Evolutionary conservation across 2,797 vertebrate species (phyloP), one percentile per base, ranked within the genome.

Genomic region (Ibycter americanus): DNA sequence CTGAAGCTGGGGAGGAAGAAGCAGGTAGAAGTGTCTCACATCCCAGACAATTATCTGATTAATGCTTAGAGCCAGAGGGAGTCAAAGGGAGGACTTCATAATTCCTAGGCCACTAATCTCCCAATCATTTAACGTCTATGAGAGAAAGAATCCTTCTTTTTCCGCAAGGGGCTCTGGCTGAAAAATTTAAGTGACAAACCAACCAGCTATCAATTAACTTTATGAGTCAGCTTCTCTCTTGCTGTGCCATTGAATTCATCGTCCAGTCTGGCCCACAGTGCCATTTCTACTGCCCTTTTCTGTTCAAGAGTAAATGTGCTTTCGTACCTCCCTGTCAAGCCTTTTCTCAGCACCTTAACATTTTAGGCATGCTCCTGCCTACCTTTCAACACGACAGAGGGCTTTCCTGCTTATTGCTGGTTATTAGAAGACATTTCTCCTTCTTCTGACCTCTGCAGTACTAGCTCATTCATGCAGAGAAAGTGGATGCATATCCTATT

Each of bases 381-480:
- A 44, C 54, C 70, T 80, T 84, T 31, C 10, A 87, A 36, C 22
- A 51, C 0, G 12, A 46, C 63, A 83, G 67, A 54, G 77, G 71
- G 26, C 31, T 87, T 89, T 92, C n/a, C 87, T 70, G 73, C 61
- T 85, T 52, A 31, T 46, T 87, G 25, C 67, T 76, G 67, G 72
- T 55, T 93, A 32, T 93, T 90, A 56, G 93, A 67, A 94, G 93
- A 56, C 78, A 59, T 66, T 49, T 97, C 89, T 97, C 96, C 96
- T 97, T 95, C 93, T 89, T 70, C 83, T 77, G 93, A 97, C 96
- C 96, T 94, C 90, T 71, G 83, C 5, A 0, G 59, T 11, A 21
- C 17, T 4, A 36, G 96, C 87, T 96, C 81, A 77, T 82, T 94
- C 95, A 91, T 96, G 96, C 90, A 93, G 96, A 91, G 95, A 95